Conservation (phyloP, 2,797 vertebrate species). For the Dicrostonyx torquatus region DNA sequence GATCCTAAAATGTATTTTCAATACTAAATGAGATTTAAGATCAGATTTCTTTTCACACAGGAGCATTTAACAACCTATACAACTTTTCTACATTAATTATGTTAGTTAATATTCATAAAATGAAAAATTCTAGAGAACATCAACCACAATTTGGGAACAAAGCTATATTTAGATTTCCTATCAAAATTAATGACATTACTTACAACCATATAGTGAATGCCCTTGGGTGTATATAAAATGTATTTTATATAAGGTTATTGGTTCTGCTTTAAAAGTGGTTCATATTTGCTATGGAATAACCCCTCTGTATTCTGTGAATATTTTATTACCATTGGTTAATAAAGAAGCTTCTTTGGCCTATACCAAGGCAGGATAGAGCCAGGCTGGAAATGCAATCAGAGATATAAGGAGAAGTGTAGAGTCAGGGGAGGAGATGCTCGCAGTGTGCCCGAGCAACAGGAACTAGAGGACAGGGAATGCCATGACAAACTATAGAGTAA, state of each 20-base stretch:
- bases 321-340: too few species aligned
- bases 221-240: not conserved
- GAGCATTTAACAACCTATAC: not conserved
- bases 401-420: too few species aligned
- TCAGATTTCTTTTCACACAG: not conserved
- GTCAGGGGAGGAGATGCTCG: too few species aligned
- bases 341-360: too few species aligned
- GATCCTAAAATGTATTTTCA: not conserved
- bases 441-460: too few species aligned
- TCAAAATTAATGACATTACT: not conserved
- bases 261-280: not conserved
- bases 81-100: not conserved
- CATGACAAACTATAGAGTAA: too few species aligned
- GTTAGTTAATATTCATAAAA: not conserved
- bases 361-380: too few species aligned
- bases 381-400: too few species aligned
- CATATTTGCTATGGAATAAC: not conserved
- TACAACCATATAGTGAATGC: not conserved
- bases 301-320: too few species aligned
- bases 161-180: not conserved
- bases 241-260: not conserved
- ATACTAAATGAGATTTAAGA: not conserved
- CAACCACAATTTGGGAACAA: constrained; percentile 8
- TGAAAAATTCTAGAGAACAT: not conserved
- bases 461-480: too few species aligned